Evolutionary conservation across 2,888 invertebrate genomes (phyloP), one percentile per base, ranked within the genome.

Genomic region (Xanthia icteritia): DNA sequence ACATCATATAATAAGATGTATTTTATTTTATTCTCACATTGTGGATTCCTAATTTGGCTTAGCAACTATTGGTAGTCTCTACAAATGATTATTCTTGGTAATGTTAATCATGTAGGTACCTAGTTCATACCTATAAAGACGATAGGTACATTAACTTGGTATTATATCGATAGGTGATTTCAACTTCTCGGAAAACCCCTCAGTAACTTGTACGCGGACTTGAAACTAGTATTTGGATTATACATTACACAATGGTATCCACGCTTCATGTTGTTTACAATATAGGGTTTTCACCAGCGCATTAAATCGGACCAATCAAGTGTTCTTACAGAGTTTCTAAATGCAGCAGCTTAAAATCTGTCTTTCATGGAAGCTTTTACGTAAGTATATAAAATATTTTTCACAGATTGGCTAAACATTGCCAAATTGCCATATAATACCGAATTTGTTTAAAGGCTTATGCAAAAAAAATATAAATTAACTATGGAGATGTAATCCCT

Each of bases 191-290:
- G 70, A 74, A 79, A 75, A 36, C 13, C 2, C 6, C n/a, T 20
- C 15, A 13, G 36, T 36, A 27, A 9, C 39, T 31, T 71, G 56
- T 36, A n/a, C 13, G 71, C 15, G 64, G 68, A 66, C 39, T 79
- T 76, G 13, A 65, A 82, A 84, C 76, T 64, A 63, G 82, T 82
- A 84, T 73, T 42, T 51, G 27, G 51, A 76, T 81, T 75, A 63
- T 31, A 76, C 31, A 73, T 81, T 71, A 66, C 45, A 56, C 36
- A 77, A 77, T 65, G 11, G 13, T n/a, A 51, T 58, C 51, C 68
- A 4, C 20, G 75, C 69, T 64, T 42, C 54, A 71, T 69, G 61
- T 65, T 64, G 8, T 58, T 68, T 42, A 61, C 39, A 61, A 58
- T 61, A 73, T 20, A 76, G 42, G 63, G 56, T 58, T 60, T 9